Percentiles rank a stretch among this genome's conserved stretches.
These are phyloP conservation scores for Sander vitreus DNA, from an alignment of 2,113 vertebrate species.

Conservation along the genomic window DNA sequence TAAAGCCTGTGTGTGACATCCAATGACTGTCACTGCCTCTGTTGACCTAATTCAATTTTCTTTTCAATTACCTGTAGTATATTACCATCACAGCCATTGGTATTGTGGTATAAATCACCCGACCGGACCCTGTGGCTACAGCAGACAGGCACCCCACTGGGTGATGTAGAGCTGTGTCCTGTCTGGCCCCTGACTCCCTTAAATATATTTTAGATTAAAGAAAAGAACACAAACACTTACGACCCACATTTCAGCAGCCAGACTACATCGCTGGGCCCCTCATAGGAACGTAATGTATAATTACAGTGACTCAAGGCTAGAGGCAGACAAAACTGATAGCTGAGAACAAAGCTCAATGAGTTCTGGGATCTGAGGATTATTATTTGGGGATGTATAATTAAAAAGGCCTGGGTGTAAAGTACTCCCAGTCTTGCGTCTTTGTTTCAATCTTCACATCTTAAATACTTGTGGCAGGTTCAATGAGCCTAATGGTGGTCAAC, in stretches of 20 bases:
- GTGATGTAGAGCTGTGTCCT: constrained; percentile 75
- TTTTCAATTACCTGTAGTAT: constrained; percentile 84
- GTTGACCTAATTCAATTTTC: constrained; percentile 85
- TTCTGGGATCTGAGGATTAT: constrained; percentile 55
- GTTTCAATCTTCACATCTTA: constrained; percentile 47
- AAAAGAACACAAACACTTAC: constrained; percentile 72
- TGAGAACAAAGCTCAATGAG: constrained; percentile 55
- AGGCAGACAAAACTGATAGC: constrained; percentile 48
- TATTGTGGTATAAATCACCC: constrained; percentile 65
- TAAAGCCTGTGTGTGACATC: constrained; percentile 69
- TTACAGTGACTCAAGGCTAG: constrained; percentile 71
- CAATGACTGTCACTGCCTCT: constrained; percentile 69
- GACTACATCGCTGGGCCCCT: constrained; percentile 47
- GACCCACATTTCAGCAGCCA: constrained; percentile 72
- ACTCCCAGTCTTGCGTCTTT: constrained; percentile 25
- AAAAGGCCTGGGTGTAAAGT: constrained; percentile 33
- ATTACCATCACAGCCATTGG: constrained; percentile 75
- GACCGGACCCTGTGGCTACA: constrained; percentile 58
- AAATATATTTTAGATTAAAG: constrained; percentile 79
- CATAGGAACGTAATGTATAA: constrained; percentile 58
- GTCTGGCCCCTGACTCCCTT: constrained; percentile 70
- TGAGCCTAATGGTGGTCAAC: constrained; percentile 54
- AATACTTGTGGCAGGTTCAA: constrained; percentile 61
- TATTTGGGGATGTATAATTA: constrained; percentile 69
- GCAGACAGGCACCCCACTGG: constrained; percentile 50